Base-by-base conservation (phyloP, 2,888 invertebrate species). In the Agonum fuliginosum region DNA sequence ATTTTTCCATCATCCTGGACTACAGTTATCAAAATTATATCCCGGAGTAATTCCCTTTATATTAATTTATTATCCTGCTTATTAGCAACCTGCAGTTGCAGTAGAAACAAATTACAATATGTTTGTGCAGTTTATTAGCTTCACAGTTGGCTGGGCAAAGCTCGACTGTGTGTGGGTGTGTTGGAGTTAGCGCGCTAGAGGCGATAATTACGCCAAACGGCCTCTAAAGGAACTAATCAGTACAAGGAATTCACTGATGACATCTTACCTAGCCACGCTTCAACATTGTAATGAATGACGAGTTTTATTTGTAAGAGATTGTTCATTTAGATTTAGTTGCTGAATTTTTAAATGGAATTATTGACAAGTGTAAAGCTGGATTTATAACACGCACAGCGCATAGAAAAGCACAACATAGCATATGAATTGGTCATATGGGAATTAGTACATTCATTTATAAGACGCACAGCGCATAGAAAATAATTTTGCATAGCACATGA, bases 91-190 rank as follows among this genome's bases (percentile, higher is more conserved):
- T 43, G 12, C 43, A 41, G 20, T 67, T 22, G n/a, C 70, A 12
- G 20, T 70, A 27, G 46, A 43, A 70, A 70, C 70, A 70, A 70
- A 70, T 70, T 46, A 70, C 70, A 70, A 70, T 70, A 73, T 62
- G 73, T 73, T 73, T 73, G 73, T 30, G 20, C 24, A 73, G 73
- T 73, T 73, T 73, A 73, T 73, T 73, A 73, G 62, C 43, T 73
- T 73, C 62, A 20, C 62, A 73, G 73, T 58, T 73, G 73, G 73
- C 0, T 22, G 12, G 10, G 3, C 10, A 27, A n/a, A 8, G 37
- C 37, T 67, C 19, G 37, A 10, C 12, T 37, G 37, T 14, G 67
- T 67, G 41, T 12, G 67, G 17, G 67, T 20, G 54, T 22, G 54
- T 10, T 2, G 10, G 43, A 20, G n/a, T 67, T 34, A 30, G 30